Conservation (phyloP, 2,113 vertebrate genomes). For the Verasper variegatus region DNA sequence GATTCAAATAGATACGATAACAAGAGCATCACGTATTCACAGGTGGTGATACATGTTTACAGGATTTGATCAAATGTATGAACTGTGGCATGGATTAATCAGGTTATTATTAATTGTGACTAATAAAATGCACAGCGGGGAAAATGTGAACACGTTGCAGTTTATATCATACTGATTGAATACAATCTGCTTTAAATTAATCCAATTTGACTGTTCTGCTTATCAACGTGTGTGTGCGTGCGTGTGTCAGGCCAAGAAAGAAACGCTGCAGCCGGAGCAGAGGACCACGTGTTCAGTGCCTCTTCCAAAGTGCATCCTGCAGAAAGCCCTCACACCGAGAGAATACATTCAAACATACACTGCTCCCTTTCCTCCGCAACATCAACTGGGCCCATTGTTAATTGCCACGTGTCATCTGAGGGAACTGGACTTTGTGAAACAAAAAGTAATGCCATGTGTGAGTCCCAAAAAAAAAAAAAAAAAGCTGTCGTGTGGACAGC, state of each 20-base stretch:
- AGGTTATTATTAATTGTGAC: no score
- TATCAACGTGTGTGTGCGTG: no score
- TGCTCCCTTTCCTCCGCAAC: conserved; percentile 6
- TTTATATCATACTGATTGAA: background rate
- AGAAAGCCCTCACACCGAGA: conserved; percentile 4
- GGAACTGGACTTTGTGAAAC: background rate
- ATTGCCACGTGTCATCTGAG: background rate
- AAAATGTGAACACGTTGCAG: background rate
- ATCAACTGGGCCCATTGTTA: background rate
- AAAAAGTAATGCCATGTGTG: background rate
- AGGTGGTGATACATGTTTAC: no score
- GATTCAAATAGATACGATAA: no score
- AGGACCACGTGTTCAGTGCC: conserved; percentile 16
- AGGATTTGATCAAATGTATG: no score
- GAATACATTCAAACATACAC: conserved; percentile 70
- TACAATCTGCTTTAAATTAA: background rate
- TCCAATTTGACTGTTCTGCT: background rate
- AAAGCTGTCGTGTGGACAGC: no score
- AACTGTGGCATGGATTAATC: no score
- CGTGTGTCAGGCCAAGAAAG: no score
- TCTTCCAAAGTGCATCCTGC: conserved; percentile 69
- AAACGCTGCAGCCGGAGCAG: conserved; percentile 47
- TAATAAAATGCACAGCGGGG: no score
- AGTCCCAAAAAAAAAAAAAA: background rate
- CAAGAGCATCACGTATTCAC: no score